Base-by-base conservation (phyloP, 2,888 invertebrate species). In the Hyppa rectilinea region DNA sequence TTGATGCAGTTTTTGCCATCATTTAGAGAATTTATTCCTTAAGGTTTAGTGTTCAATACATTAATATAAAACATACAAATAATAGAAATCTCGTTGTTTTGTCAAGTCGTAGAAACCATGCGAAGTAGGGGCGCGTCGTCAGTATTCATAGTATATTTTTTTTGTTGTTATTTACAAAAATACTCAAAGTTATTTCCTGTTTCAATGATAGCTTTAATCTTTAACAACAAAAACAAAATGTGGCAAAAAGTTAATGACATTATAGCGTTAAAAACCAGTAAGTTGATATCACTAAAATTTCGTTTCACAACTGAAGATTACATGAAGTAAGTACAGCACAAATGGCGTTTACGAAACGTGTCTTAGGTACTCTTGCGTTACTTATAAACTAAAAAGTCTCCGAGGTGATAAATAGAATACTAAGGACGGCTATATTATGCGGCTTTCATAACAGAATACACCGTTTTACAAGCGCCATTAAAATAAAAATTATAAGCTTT, bases 221-320 rank as follows among this genome's bases (percentile, higher is more conserved):
- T 36, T 14, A 47, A 38, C 9, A 17, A 63, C 23, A 63, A 67
- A 56, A 68, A 55, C 47, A 56, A 34, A n/a, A 40, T 14, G 29
- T 20, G 26, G 4, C 36, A 17, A 66, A 36, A 43, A 52, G 17
- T 12, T 6, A 50, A 5, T 55, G 23, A 23, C 17, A 62, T 38
- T 26, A 17, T 2, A 43, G 23, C 23, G 2, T 5, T 17, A n/a
- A 59, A 40, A 62, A n/a, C 20, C 29, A n/a, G 14, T 31, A 36
- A 23, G 31, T 47, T 45, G 9, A 10, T 47, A 36, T 26, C 23
- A 31, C 17, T 3, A 55, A 55, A 23, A 38, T 23, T 14, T 4
- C 0, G 12, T 31, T 31, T 55, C 12, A 31, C 55, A 53, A 40
- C 17, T 31, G 38, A 50, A 52, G 29, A 45, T 9, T n/a, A 43